Percentiles rank a stretch among this genome's conserved stretches.
Conservation (phyloP, 1,140 invertebrate genomes). For the Asbolus verrucosus region DNA sequence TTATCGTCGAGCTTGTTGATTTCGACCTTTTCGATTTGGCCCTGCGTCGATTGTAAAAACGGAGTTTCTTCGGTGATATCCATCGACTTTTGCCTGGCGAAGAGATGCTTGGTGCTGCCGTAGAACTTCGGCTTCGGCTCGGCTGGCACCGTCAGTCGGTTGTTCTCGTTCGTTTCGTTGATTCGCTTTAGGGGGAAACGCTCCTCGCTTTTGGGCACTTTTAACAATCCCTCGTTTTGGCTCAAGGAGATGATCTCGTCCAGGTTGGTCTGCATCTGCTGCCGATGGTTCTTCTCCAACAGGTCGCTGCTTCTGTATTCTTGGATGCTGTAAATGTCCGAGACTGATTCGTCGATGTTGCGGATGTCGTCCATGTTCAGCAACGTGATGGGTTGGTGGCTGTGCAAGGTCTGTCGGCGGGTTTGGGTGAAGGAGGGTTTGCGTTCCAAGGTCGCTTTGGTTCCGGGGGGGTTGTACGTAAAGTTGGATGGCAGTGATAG, state of each 20-base stretch:
- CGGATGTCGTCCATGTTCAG: constrained; percentile 60
- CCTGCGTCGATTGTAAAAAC: constrained; percentile 53
- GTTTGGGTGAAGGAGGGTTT: constrained; percentile 50
- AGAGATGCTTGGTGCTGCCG: constrained; percentile 65
- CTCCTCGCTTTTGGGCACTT: constrained; percentile 51
- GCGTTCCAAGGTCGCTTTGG: constrained; percentile 51
- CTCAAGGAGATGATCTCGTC: constrained; percentile 55
- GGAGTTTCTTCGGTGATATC: constrained; percentile 61
- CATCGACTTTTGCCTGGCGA: constrained; percentile 62
- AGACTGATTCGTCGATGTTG: constrained; percentile 62
- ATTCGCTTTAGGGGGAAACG: constrained; percentile 48
- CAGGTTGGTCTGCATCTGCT: constrained; percentile 52
- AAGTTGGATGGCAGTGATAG: constrained; percentile 77
- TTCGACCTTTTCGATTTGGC: constrained; percentile 4
- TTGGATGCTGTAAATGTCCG: constrained; percentile 62
- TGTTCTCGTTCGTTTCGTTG: constrained; percentile 53
- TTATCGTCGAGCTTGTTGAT: constrained; percentile 40
- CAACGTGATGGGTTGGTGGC: constrained; percentile 61
- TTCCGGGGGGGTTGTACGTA: constrained; percentile 73
- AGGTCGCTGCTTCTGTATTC: constrained; percentile 49
- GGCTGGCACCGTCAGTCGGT: constrained; percentile 56
- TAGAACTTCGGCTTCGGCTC: constrained; percentile 62
- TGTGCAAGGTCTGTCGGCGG: constrained; percentile 60
- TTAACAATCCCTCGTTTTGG: constrained; percentile 30
- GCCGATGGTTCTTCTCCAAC: constrained; percentile 45